These are phyloP conservation scores for Hoplodrina blanda DNA, from an alignment of 2,888 invertebrate genomes.

Conservation along the genomic window DNA sequence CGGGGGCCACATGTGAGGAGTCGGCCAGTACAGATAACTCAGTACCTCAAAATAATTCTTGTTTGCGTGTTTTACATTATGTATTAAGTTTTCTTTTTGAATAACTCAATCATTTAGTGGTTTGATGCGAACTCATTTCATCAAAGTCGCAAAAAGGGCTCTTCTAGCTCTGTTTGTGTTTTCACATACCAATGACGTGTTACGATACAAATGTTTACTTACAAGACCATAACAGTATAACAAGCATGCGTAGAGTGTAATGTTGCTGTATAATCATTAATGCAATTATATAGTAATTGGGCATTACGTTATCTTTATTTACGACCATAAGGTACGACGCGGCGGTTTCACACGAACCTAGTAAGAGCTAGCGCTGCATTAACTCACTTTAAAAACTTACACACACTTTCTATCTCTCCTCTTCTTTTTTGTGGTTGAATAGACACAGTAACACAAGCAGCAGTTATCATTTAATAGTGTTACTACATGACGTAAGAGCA, in stretches of 20 bases:
- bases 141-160: neutral
- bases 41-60: too few relatives aligned
- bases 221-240: constrained; percentile 18
- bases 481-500: neutral
- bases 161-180: constrained; percentile 13
- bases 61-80: too few relatives aligned
- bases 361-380: constrained; percentile 16
- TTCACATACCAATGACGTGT: constrained; percentile 17
- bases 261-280: constrained; percentile 29
- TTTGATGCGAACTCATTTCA: neutral
- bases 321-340: constrained; percentile 35
- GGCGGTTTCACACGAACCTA: constrained; percentile 11
- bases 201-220: constrained; percentile 25
- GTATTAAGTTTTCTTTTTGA: neutral
- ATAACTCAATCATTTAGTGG: neutral
- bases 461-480: neutral
- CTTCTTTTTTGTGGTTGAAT: constrained; percentile 5
- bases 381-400: neutral
- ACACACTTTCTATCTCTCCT: neutral
- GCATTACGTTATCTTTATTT: constrained; percentile 46
- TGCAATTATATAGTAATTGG: constrained; percentile 49
- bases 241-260: constrained; percentile 12
- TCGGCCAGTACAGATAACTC: too few relatives aligned
- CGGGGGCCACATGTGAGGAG: too few relatives aligned
- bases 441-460: neutral